Conservation (phyloP, 1,140 invertebrate species). For the Penaeus chinensis region DNA sequence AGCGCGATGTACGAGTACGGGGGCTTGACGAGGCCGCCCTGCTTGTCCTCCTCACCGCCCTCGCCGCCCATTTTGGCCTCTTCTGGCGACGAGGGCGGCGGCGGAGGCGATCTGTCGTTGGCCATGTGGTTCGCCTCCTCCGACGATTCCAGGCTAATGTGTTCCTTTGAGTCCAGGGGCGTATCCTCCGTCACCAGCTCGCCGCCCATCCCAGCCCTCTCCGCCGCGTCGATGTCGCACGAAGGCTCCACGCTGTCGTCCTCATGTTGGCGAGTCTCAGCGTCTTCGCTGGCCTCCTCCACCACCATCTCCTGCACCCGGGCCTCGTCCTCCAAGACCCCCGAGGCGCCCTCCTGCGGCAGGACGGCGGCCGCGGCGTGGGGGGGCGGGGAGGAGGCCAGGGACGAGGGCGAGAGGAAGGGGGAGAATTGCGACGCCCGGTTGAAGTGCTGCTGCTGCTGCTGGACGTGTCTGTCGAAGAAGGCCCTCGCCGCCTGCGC, state of each 20-base stretch:
- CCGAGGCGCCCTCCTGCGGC: constrained; percentile 6
- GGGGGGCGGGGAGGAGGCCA: constrained; percentile 13
- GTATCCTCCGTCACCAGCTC: constrained; percentile 19
- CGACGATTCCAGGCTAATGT: background rate
- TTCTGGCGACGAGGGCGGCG: constrained; percentile 10
- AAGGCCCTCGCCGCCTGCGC: constrained; percentile 52
- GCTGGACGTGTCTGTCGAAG: constrained; percentile 49
- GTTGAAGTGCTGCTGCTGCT: constrained; percentile 19
- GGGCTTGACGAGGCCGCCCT: constrained; percentile 82
- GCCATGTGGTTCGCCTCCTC: constrained; percentile 35
- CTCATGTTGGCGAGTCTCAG: constrained; percentile 7
- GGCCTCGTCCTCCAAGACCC: background rate
- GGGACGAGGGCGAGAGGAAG: constrained; percentile 10
- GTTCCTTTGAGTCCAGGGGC: background rate
- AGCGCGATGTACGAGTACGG: constrained; percentile 98
- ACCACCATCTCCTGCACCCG: background rate
- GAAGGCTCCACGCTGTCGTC: constrained; percentile 4
- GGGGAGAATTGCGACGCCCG: constrained; percentile 3
- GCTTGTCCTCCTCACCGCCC: constrained; percentile 54
- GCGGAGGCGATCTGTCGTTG: constrained; percentile 11
- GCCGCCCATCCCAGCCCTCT: background rate
- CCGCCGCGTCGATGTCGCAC: constrained; percentile 9
- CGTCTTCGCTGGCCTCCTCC: background rate
- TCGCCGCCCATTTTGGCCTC: constrained; percentile 35
- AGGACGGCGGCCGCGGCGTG: background rate